phyloP scores from a whole-genome alignment of 2,888 invertebrate species.

The Drosophila anceps region DNA sequence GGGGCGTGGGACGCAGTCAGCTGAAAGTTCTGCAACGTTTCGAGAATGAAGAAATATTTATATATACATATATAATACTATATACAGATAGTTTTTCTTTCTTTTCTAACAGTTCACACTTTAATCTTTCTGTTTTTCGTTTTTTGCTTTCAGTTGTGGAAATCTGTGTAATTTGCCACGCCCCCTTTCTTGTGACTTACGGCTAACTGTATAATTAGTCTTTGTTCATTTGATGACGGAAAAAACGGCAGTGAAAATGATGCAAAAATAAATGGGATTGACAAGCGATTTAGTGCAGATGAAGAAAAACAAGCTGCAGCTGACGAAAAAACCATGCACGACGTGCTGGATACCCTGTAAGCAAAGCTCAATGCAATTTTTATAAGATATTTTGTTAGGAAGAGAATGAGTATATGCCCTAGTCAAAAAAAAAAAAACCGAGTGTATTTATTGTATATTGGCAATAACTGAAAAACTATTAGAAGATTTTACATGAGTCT shows the following conservation, averaged over 20 bases:
- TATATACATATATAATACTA: not conserved
- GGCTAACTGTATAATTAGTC: conserved; percentile 61
- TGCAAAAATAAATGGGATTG: conserved; percentile 48
- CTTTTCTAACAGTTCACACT: not conserved
- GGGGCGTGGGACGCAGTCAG: conserved; percentile 5
- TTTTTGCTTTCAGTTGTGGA: not conserved
- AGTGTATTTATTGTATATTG: no score
- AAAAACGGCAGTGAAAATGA: not conserved
- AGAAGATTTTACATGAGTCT: no score
- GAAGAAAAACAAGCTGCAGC: not conserved
- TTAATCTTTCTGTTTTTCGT: not conserved
- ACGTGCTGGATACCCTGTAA: not conserved
- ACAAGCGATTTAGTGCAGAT: conserved; percentile 64
- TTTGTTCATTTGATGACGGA: conserved; percentile 60
- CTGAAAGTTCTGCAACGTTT: not conserved
- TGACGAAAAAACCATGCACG: not conserved
- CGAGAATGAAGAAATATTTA: not conserved
- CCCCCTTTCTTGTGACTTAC: not conserved
- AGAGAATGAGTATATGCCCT: no score
- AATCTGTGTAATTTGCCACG: conserved; percentile 9
- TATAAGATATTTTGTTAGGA: not conserved
- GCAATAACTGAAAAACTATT: not conserved
- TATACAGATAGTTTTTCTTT: not conserved
- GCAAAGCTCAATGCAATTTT: not conserved
- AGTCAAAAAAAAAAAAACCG: no score